Evolutionary conservation across 2,888 invertebrate species (phyloP), one percentile per base, ranked within the genome.

Genomic region (Drosophila ezoana): DNA sequence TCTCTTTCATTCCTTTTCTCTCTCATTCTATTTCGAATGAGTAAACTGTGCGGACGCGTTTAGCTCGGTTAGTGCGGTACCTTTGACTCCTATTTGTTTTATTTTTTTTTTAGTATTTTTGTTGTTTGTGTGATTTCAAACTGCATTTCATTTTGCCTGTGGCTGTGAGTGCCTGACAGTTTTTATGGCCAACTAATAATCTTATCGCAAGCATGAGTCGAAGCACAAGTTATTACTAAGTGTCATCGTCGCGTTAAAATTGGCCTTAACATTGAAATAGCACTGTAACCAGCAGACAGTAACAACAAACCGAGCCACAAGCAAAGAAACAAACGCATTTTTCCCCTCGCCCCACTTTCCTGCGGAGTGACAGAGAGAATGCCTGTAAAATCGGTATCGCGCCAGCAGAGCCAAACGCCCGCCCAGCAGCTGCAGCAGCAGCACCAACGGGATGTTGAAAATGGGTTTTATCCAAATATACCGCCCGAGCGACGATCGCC

Each of bases 401-500:
- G 81, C 13, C 83, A 81, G 45, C 90, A 85, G 53, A 87, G 77
- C 65, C 87, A 79, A 52, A 75, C 84, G 37, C 85, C 90, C 64
- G 87, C 89, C 16, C 86, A 86, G 56, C 89, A 90, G 28, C 60
- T 84, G 70, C 90, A 90, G 14, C 62, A 73, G 49, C 81, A 78
- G 52, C 86, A 87, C n/a, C 90, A 89, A 41, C 76, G 77, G 23
- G 90, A 90, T 49, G 47, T 81, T 1, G 90, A 91, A 58, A 89
- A 90, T 49, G 90, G 90, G 38, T 70, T 90, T 3, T 90, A 90
- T 70, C 90, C 91, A 9, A 84, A 77, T 45, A 76, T 90, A 57
- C 89, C 90, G 33, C 33, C 56, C 3, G 87, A 89, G 45, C 81
- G 77, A 1, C 74, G 86, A 28, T 72, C 84, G 16, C 87, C 84